A percentile compares a stretch with the other conserved stretches of the same genome.
Conservation (phyloP, 1,140 invertebrate genomes). For the Lepidotrigona ventralis region DNA sequence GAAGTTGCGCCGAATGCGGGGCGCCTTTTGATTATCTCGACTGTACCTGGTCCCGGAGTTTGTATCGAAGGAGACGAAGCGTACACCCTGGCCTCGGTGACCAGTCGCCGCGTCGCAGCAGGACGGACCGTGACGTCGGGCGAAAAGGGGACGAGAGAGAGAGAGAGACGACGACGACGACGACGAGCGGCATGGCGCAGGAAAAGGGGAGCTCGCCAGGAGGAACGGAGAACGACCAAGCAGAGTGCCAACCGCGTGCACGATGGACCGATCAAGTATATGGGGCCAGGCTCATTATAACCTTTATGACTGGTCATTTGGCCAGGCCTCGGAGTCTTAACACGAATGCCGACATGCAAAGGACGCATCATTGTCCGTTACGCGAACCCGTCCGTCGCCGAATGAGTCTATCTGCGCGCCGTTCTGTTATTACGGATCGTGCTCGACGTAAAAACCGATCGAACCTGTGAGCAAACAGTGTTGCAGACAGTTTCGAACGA, state of each 20-base stretch:
- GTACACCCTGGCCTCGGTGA: background rate
- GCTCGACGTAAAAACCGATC: background rate
- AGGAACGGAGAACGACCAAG: conserved; percentile 17
- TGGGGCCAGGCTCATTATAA: conserved; percentile 64
- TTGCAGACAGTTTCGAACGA: background rate
- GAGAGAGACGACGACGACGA: background rate
- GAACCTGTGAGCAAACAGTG: conserved; percentile 5
- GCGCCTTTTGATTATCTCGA: conserved; percentile 66
- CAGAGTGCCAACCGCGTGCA: conserved; percentile 38
- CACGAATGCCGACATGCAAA: conserved; percentile 62
- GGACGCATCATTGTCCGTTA: conserved; percentile 59
- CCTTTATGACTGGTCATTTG: conserved; percentile 69
- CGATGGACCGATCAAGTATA: conserved; percentile 56
- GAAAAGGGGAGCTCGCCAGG: background rate
- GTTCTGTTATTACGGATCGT: conserved; percentile 15
- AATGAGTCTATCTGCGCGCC: conserved; percentile 47
- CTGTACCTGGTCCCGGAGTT: conserved; percentile 53
- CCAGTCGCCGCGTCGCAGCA: background rate
- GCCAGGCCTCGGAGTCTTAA: conserved; percentile 50
- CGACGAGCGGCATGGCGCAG: background rate
- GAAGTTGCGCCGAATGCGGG: conserved; percentile 59
- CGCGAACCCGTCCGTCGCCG: conserved; percentile 18
- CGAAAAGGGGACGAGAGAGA: conserved; percentile 12
- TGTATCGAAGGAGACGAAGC: conserved; percentile 55
- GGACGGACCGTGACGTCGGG: conserved; percentile 42